phyloP scores from a whole-genome alignment of 2,113 vertebrate species.

The Sylvia atricapilla region DNA sequence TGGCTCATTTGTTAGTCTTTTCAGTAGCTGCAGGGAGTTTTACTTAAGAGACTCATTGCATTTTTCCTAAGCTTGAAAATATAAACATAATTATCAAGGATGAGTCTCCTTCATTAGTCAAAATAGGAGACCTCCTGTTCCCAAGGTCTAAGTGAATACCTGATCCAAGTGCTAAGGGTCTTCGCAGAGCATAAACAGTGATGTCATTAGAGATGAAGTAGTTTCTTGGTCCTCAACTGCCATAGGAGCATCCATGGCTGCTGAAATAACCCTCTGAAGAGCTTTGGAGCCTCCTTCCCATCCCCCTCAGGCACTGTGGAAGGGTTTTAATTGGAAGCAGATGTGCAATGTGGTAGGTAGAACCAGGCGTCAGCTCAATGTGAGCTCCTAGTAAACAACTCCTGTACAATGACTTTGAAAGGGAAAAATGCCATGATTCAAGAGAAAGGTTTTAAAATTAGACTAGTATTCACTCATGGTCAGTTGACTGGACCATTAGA shows the following conservation, averaged over 20 bases:
- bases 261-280: constrained; percentile 22
- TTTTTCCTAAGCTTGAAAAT: not conserved
- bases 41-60: not conserved
- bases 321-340: constrained; percentile 55
- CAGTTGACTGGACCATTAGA: not conserved
- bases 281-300: not conserved
- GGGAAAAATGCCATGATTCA: not conserved
- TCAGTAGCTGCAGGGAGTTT: not conserved
- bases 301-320: not conserved
- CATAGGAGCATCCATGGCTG: not conserved
- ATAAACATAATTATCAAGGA: not conserved
- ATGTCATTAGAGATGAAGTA: not conserved
- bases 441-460: not conserved
- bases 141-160: not conserved
- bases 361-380: not conserved
- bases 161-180: not conserved
- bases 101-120: not conserved
- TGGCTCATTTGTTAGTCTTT: not conserved
- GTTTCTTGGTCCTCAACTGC: not conserved
- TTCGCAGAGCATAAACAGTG: not conserved
- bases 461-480: not conserved
- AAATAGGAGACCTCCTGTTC: not conserved
- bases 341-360: constrained; percentile 41
- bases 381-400: constrained; percentile 8
- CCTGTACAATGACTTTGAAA: not conserved